These are phyloP conservation scores for Kuschelorhynchus macadamiae DNA, from an alignment of 2,888 invertebrate species.

Conservation along the genomic window DNA sequence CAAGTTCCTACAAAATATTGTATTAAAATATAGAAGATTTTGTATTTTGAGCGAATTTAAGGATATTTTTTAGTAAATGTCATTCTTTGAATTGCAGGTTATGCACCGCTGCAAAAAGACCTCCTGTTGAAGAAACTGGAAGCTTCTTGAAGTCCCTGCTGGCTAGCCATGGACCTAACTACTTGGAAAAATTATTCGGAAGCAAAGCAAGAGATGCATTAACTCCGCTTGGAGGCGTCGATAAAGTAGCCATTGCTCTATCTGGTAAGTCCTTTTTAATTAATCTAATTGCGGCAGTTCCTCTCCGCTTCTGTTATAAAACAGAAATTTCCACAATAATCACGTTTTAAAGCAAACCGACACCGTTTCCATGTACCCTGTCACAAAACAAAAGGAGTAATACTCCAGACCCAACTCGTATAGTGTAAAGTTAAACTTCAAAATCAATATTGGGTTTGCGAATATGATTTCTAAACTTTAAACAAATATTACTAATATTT, in stretches of 20 bases:
- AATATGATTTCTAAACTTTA: no score
- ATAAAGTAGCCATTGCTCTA: slow-evolving; percentile 95
- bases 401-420: no score
- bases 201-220: slow-evolving; percentile 94
- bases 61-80: no score
- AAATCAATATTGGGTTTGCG: no score
- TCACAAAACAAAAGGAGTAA: no score
- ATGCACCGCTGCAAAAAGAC: slow-evolving; percentile 96
- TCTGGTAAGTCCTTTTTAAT: slow-evolving; percentile 79
- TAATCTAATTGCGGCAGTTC: no score
- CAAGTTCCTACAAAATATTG: not conserved
- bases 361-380: no score
- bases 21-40: not conserved
- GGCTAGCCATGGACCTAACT: slow-evolving; percentile 96
- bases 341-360: no score
- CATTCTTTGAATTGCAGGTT: slow-evolving; percentile 78
- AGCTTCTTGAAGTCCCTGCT: slow-evolving; percentile 94
- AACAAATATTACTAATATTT: no score
- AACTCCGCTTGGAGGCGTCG: slow-evolving; percentile 92
- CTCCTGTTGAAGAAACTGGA: slow-evolving; percentile 96
- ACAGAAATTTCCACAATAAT: no score
- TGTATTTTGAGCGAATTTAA: not conserved
- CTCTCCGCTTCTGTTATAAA: no score
- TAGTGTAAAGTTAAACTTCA: no score
- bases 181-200: slow-evolving; percentile 95